Evolutionary conservation across 2,797 vertebrate genomes (phyloP), one percentile per base, ranked within the genome.

Genomic region (Bovichtus diacanthus): DNA sequence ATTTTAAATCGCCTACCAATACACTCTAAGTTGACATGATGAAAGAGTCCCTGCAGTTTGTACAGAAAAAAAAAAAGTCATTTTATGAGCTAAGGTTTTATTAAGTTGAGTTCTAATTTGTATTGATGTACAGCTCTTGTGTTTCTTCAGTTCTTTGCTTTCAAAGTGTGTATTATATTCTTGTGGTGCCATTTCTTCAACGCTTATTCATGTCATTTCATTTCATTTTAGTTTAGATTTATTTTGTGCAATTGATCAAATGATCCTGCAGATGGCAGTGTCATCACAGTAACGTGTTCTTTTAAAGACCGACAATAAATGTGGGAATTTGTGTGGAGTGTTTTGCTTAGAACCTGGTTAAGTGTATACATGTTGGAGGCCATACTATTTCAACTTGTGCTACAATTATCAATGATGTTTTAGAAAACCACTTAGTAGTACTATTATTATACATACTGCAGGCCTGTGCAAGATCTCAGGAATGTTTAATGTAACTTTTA

Each of bases 241-340:
- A 1, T 12, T 34, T 36, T 34, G 31, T 72, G 66, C n/a, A 77
- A 2, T 79, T 19, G 3, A 41, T 23, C 2, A 39, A 43, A 54
- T 49, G 0, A 27, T 3, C 81, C 88, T 83, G 62, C 21, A 88
- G 90, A 49, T 79, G 87, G 87, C 87, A 81, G 74, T 74, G 27
- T 72, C 27, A 3, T 49, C 39, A 8, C 56, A 56, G 1, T 23
- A 5, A 25, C 3, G 6, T 53, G 9, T 9, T 60, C 2, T 18
- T 50, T 41, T 7, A 34, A 43, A 31, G 11, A 19, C 23, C 8
- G n/a, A 9, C 6, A 43, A 15, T 18, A 25, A 27, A 59, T 29
- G 11, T 50, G 10, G 5, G 9, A 34, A 31, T 15, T 18, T 44
- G 1, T 51, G 7, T 15, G 9, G 12, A 69, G 3, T 39, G 39